These are phyloP conservation scores for Tamandua tetradactyla DNA, from an alignment of 2,797 vertebrate species.

Conservation along the genomic window DNA sequence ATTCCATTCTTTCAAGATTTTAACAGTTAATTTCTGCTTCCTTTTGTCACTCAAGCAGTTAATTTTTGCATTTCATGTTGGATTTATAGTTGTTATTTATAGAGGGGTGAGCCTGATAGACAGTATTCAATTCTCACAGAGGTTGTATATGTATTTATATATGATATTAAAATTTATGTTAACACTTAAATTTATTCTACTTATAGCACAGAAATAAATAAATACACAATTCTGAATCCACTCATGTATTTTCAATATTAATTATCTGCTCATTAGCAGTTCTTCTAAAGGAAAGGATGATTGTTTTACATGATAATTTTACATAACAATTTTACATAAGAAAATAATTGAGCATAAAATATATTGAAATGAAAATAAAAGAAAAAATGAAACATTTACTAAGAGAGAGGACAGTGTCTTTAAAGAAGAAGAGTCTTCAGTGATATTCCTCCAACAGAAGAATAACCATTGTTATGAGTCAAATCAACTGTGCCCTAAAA, in stretches of 20 bases:
- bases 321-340: too few relatives aligned
- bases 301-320: not conserved
- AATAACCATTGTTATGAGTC: not conserved
- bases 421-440: not conserved
- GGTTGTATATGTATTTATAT: not conserved
- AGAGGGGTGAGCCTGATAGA: not conserved
- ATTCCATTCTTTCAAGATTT: not conserved
- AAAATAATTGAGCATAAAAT: not conserved
- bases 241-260: not conserved
- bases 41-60: not conserved
- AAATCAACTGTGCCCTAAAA: not conserved
- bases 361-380: not conserved
- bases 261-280: not conserved
- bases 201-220: not conserved
- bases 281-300: not conserved
- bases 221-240: rapidly evolving
- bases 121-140: not conserved
- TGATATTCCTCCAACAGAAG: not conserved
- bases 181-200: not conserved
- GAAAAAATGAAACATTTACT: not conserved
- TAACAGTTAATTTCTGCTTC: not conserved
- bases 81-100: not conserved
- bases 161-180: not conserved
- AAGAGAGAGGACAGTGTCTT: not conserved
- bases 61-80: not conserved